Percentiles rank a stretch among this genome's conserved stretches.
phyloP scores from a whole-genome alignment of 2,113 vertebrate genomes.

The Oryzias woworae region DNA sequence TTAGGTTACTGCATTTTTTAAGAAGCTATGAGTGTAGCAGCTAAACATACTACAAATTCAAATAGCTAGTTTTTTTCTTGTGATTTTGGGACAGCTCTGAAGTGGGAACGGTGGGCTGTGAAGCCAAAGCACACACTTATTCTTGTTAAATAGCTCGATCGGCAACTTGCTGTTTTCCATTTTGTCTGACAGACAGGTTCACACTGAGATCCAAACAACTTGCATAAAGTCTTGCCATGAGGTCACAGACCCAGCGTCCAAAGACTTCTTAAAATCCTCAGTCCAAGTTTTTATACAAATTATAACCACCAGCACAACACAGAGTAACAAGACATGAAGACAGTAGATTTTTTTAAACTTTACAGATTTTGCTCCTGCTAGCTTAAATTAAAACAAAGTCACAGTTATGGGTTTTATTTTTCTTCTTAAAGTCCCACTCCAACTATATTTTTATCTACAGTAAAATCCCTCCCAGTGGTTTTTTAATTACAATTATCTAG shows the following conservation, averaged over 20 bases:
- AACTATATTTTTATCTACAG: no score
- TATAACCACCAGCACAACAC: constrained; percentile 44
- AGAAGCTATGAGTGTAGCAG: constrained; percentile 28
- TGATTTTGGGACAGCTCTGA: constrained; percentile 53
- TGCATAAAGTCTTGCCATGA: constrained; percentile 59
- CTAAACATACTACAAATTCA: constrained; percentile 55
- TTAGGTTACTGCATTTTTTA: constrained; percentile 12
- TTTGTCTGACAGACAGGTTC: constrained; percentile 66
- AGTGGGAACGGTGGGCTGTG: constrained; percentile 44
- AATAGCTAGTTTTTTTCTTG: constrained; percentile 60
- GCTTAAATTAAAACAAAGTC: constrained; percentile 27
- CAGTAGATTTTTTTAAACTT: constrained; percentile 18
- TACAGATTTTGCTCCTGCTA: constrained; percentile 11
- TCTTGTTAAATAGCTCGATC: constrained; percentile 70
- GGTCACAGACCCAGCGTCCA: constrained; percentile 42
- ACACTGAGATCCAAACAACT: constrained; percentile 54
- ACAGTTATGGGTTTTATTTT: constrained; percentile 8
- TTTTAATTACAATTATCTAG: no score
- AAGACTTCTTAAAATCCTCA: constrained; percentile 40
- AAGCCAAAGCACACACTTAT: constrained; percentile 76
- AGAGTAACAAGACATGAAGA: constrained; percentile 40
- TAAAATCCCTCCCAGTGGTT: no score
- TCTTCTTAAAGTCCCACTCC: no score
- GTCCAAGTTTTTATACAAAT: constrained; percentile 48
- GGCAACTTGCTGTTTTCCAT: constrained; percentile 59